phyloP scores from a whole-genome alignment of 53 echinoderm and acorn worm species.

The Temnopleurus reevesii region DNA sequence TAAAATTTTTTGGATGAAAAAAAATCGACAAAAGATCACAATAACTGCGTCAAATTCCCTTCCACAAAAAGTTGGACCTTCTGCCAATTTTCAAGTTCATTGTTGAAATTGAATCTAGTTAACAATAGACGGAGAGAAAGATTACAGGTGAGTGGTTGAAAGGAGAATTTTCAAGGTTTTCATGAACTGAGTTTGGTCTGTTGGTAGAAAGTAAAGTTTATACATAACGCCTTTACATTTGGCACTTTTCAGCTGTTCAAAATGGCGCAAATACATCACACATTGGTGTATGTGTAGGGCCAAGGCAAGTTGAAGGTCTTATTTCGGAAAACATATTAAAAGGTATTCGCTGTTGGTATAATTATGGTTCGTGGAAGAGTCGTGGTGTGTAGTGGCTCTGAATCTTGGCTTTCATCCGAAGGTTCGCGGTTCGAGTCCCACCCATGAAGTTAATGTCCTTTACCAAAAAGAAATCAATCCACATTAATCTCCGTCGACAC shows the following conservation, averaged over 20 bases:
- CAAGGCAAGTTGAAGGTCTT: neutral
- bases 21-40: constrained; percentile 5
- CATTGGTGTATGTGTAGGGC: neutral
- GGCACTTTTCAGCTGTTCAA: neutral
- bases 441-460: too few species aligned
- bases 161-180: constrained; percentile 22
- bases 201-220: constrained; percentile 21
- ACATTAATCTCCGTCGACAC: too few species aligned
- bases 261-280: neutral
- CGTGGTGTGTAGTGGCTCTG: too few species aligned
- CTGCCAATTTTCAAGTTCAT: neutral
- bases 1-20: neutral
- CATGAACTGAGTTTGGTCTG: constrained; percentile 18
- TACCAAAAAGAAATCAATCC: too few species aligned
- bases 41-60: constrained; percentile 31
- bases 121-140: constrained; percentile 32
- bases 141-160: constrained; percentile 26
- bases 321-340: neutral
- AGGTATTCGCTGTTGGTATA: too few species aligned
- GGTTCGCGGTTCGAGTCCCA: too few species aligned
- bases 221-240: neutral
- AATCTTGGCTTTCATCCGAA: too few species aligned
- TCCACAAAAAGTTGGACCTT: neutral
- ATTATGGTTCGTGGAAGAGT: too few species aligned
- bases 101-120: constrained; percentile 6